Evolutionary conservation across 2,888 invertebrate species (phyloP), one percentile per base, ranked within the genome.

Genomic region (Coenonympha glycerion): DNA sequence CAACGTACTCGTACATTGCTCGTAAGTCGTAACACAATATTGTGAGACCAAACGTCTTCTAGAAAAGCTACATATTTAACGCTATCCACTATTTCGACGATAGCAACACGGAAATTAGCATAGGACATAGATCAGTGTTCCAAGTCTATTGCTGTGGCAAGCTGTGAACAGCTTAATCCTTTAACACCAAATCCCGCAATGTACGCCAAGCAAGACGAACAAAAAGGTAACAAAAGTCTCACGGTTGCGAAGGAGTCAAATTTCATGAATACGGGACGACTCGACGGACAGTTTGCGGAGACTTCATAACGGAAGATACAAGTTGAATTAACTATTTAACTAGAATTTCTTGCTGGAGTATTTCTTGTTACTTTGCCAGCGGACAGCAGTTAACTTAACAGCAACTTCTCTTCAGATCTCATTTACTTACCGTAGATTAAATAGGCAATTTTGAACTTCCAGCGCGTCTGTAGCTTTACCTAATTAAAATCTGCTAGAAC

Each of bases 1-100:
- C n/a, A n/a, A n/a, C n/a, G n/a, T n/a, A n/a, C n/a, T n/a, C n/a
- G n/a, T n/a, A 13, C 45, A 47, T 41, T 31, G 40, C 36, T 19
- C 21, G 41, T 46, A 53, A 53, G 36, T 19, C 21, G 41, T 46
- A 53, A 53, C 33, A 40, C 19, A 49, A 54, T 52, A 39, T 47
- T 42, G 42, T 30, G 49, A 49, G 47, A 51, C 40, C 49, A 34
- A 8, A 22, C 16, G 34, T 39, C 51, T 55, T 45, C 47, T 15
- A 58, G 55, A 55, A 56, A 52, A 55, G 48, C 40, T 55, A 45
- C 50, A 57, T 52, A 58, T 55, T 55, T 48, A 49, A 50, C 47
- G 31, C 30, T 34, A 15, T 42, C 41, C 31, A 40, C 31, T 50
- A 53, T 46, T 24, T 39, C 36, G 41, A 41, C 9, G 41, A 16